Evolutionary conservation across 1,140 invertebrate genomes (phyloP), one percentile per base, ranked within the genome.

Genomic region (Myzus persicae): DNA sequence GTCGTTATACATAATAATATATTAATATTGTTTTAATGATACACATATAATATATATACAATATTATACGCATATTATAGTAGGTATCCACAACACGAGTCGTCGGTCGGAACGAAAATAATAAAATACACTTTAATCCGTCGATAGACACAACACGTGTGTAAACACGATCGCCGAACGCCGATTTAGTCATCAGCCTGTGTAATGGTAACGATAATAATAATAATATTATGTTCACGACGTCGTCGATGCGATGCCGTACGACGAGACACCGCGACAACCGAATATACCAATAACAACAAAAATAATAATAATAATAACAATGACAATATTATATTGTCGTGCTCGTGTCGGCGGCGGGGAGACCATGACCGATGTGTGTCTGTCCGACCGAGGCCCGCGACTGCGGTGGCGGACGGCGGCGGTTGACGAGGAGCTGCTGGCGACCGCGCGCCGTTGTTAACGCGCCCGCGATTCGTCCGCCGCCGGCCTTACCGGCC

Each of bases 331-430:
- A 6, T 20, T 87, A 14, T n/a, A n/a, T n/a, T n/a, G n/a, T n/a
- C n/a, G n/a, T 40, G 38, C 20, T 3, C 38, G 31, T 18, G 51
- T 90, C 51, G 54, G 40, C 44, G 54, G 54, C 44, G 42, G 91
- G 36, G 76, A 24, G 81, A 93, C 91, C 91, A 46, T 93, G 91
- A 85, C 91, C 67, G 91, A 93, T 93, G 91, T 81, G 81, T 93
- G 91, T 93, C 91, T 76, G 91, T 46, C 88, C n/a, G 88, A 36
- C 4, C 87, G 87, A 42, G 48, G 88, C 5, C 4, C 87, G 46
- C 46, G 44, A 54, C 88, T 2, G 46, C 44, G n/a, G 24, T 5
- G 22, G 46, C 36, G 48, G 31, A 44, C 42, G 42, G 38, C 48
- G 44, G 46, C 51, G 89, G 18, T 51, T 51, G 48, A 24, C 59